Base-by-base conservation (phyloP, 1,140 invertebrate species). In the Telenomus remus region DNA sequence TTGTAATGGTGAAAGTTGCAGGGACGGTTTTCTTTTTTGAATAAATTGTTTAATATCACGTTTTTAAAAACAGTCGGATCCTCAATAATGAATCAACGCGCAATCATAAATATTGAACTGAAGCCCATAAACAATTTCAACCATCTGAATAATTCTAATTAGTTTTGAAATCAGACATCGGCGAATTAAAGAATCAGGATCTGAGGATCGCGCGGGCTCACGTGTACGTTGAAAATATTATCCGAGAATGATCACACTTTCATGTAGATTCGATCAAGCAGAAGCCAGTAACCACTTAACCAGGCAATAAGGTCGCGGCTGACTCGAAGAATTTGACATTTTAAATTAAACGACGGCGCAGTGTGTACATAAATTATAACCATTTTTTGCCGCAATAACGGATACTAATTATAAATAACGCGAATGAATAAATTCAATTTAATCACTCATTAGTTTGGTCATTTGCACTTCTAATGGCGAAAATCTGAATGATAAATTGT, bases 181-280 rank as follows among this genome's bases (percentile, higher is more conserved):
- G 39, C 19, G 37, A 43, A 8, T 6, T 42, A 4, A 6, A 6
- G 39, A 13, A 39, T 53, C 34, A n/a, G 50, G 35, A 53, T 53
- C 35, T 53, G 1, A 53, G 15, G 35, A 39, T 53, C 50, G 39
- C 9, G 50, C 50, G 39, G 39, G n/a, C 50, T 34, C 49, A 27
- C 19, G 19, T 27, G 49, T 34, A 42, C 50, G 35, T 15, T 53
- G 10, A 10, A 35, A 35, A 27, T 35, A 35, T 51, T 51, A 51
- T 51, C 49, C 6, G 11, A 13, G 27, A 51, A 35, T 51, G 49
- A 51, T 51, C 49, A 35, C 14, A 51, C 49, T 51, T 27, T 35
- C 49, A 35, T 51, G 49, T 51, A 51, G 33, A 51, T 27, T 34
- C 3, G 11, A 51, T 51, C 49, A 51, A 35, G 49, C 27, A 12